These are phyloP conservation scores for Zaprionus davidi DNA, from an alignment of 1,140 invertebrate species.

Conservation along the genomic window DNA sequence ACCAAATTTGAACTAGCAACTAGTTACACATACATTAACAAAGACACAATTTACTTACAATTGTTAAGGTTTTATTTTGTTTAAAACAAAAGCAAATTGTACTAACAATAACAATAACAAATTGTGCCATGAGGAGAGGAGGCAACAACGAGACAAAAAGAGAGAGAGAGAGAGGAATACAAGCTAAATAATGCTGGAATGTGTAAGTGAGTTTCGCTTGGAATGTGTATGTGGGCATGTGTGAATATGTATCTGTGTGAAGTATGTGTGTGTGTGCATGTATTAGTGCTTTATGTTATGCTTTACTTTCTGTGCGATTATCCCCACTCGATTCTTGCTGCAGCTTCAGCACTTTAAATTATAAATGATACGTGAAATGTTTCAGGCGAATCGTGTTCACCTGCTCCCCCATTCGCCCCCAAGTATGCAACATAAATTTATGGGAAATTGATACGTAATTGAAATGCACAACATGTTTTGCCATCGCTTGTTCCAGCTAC, in stretches of 20 bases:
- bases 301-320: conserved; percentile 3
- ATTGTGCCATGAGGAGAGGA: conserved; percentile 21
- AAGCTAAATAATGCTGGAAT: conserved; percentile 45
- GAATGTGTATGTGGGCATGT: conserved; percentile 40
- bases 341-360: conserved; percentile 4
- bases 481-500: not conserved
- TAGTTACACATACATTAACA: not conserved
- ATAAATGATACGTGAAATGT: conserved; percentile 7
- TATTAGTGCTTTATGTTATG: conserved; percentile 7
- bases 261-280: not conserved
- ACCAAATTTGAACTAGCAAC: not conserved
- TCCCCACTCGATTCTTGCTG: not conserved
- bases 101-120: not conserved
- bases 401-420: not conserved
- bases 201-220: conserved; percentile 3
- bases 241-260: conserved; percentile 1
- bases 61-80: conserved; percentile 35
- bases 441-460: not conserved
- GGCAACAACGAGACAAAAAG: conserved; percentile 58
- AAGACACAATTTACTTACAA: conserved; percentile 65
- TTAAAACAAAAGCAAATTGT: not conserved
- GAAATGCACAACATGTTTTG: not conserved
- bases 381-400: not conserved
- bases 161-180: conserved; percentile 16
- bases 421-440: conserved; percentile 9